These are phyloP conservation scores for Oeneis ivallda DNA, from an alignment of 2,888 invertebrate species.

Conservation along the genomic window DNA sequence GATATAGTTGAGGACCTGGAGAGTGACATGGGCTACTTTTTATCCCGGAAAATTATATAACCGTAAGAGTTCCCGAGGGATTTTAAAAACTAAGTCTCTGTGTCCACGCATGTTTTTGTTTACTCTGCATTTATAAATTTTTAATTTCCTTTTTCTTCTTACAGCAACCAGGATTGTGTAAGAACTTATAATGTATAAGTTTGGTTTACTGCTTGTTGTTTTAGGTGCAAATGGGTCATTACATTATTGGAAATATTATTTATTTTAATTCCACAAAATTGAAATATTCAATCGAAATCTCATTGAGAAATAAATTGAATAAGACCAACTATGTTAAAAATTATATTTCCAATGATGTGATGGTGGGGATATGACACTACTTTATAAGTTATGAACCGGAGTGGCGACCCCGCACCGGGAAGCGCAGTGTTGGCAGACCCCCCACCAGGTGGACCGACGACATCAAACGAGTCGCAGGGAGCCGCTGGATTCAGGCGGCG, in stretches of 20 bases:
- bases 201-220: slow-evolving; percentile 45
- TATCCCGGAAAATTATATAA: too few relatives aligned
- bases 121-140: slow-evolving; percentile 46
- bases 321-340: neutral
- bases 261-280: neutral
- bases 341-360: slow-evolving; percentile 55
- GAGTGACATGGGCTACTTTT: too few relatives aligned
- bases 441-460: too few relatives aligned
- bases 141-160: slow-evolving; percentile 50
- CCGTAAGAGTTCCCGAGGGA: too few relatives aligned
- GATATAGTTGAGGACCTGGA: too few relatives aligned
- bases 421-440: too few relatives aligned
- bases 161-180: slow-evolving; percentile 49
- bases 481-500: too few relatives aligned
- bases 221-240: slow-evolving; percentile 78
- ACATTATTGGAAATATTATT: slow-evolving; percentile 57
- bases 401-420: too few relatives aligned
- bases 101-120: slow-evolving; percentile 80
- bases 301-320: too few relatives aligned
- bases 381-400: slow-evolving; percentile 59
- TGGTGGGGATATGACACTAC: slow-evolving; percentile 60
- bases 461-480: too few relatives aligned
- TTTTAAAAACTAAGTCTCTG: too few relatives aligned
- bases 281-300: neutral
- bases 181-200: slow-evolving; percentile 40